A percentile compares a stretch with the other conserved stretches of the same genome.
Evolutionary conservation across 2,113 vertebrate genomes (phyloP).

Genomic region (Tapirus terrestris): DNA sequence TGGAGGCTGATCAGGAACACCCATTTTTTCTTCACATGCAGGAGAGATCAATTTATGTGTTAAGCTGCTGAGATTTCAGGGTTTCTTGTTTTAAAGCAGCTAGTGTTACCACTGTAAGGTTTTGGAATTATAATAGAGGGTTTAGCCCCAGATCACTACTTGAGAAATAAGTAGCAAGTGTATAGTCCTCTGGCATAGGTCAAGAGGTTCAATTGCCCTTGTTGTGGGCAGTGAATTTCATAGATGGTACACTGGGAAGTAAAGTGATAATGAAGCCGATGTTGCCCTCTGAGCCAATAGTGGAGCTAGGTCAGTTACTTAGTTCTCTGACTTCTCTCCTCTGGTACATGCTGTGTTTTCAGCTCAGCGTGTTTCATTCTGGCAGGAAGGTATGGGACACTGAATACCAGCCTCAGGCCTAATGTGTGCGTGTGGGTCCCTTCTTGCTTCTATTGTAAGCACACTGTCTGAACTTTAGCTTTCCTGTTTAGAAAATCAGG

Average conservation of each 20-base stretch:
- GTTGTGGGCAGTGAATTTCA: not conserved
- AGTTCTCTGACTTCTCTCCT: not conserved
- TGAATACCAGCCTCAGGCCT: not conserved
- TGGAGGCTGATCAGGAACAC: not conserved
- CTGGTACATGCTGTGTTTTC: not conserved
- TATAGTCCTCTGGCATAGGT: not conserved
- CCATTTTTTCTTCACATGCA: not conserved
- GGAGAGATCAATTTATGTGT: not conserved
- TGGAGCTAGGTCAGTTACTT: not conserved
- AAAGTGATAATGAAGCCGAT: not conserved
- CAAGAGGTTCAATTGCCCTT: not conserved
- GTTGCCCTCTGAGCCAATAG: not conserved
- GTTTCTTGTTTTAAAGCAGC: not conserved
- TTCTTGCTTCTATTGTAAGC: not conserved
- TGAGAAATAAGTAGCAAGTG: not conserved
- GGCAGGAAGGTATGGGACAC: not conserved
- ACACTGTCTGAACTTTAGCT: not conserved
- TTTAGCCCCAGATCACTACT: not conserved
- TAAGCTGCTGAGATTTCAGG: not conserved
- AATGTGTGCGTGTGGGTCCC: fast-evolving
- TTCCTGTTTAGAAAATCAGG: not conserved
- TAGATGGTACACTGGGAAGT: not conserved
- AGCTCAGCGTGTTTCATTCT: not conserved
- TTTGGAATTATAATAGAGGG: not conserved
- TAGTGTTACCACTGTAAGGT: not conserved